Evolutionary conservation across 2,797 vertebrate species (phyloP), one percentile per base, ranked within the genome.

Genomic region (Tolypeutes matacus): DNA sequence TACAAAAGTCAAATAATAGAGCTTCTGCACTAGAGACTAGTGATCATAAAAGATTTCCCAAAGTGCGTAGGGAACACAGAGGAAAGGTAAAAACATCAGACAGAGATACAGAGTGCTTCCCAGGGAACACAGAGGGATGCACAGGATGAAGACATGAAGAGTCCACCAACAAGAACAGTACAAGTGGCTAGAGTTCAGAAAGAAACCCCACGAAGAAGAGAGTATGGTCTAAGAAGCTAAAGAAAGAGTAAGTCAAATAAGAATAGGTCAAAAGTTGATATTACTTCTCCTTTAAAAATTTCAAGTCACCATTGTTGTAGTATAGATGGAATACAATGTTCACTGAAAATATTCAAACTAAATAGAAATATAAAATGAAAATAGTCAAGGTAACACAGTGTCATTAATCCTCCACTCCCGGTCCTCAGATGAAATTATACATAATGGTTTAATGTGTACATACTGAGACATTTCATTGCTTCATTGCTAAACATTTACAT

Each of bases 401-500:
- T 31, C 18, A 18, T 67, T 39, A 25, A 53, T 13, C 12, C 11
- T 67, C 25, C 58, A 83, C 29, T 93, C 82, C 34, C 27, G 39
- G 18, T 62, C 21, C 53, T 94, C 25, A 84, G 51, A 77, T 62
- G 64, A 86, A 84, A 83, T 69, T n/a, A 77, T 39, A 91, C 34
- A 82, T 46, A 84, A 83, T 3, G 17, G 34, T 86, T 21, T 73
- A 39, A 58, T 70, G 12, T 85, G 8, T 8, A 95, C 78, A 67
- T 36, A 88, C 15, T 27, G 70, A 65, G 29, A 29, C 31, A 84
- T 72, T 84, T 84, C 56, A 53, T 46, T 31, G 11, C 36, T 84
- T 84, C 56, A 53, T 46, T 31, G 11, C 36, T 78, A 58, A 93
- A 83, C 25, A 64, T 10, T 67, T 39, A 75, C 3, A 39, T 34